Percentiles rank a stretch among this genome's conserved stretches.
These are phyloP conservation scores for Spinus olivaceus DNA, from an alignment of 2,797 vertebrate genomes.

Conservation along the genomic window DNA sequence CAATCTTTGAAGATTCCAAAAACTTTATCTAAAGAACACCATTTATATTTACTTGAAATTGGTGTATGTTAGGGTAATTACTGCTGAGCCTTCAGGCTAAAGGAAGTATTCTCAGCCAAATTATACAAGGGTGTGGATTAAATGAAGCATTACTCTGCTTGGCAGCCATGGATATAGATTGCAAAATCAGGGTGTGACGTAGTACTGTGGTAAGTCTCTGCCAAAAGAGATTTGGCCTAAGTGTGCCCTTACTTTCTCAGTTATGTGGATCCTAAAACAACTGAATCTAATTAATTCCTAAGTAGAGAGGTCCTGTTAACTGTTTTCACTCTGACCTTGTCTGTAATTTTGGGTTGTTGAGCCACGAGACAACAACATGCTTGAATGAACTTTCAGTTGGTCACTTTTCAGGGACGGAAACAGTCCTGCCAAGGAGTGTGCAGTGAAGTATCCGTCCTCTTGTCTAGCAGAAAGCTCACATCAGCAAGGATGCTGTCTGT, in stretches of 20 bases:
- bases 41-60: slow-evolving; percentile 63
- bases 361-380: background rate
- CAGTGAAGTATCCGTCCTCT: background rate
- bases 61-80: slow-evolving; percentile 67
- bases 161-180: slow-evolving; percentile 52
- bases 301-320: slow-evolving; percentile 17
- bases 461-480: background rate
- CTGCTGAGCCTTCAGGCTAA: slow-evolving; percentile 60
- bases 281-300: slow-evolving; percentile 51
- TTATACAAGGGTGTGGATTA: slow-evolving; percentile 71
- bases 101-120: slow-evolving; percentile 63
- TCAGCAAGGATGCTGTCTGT: background rate
- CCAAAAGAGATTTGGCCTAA: slow-evolving; percentile 55
- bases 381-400: background rate
- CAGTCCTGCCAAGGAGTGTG: background rate
- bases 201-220: slow-evolving; percentile 48
- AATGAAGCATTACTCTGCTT: slow-evolving; percentile 68
- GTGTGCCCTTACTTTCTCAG: slow-evolving; percentile 55
- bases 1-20: slow-evolving; percentile 65
- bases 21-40: slow-evolving; percentile 66
- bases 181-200: slow-evolving; percentile 66
- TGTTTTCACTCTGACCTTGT: slow-evolving; percentile 31
- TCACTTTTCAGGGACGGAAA: background rate
- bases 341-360: background rate
- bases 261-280: slow-evolving; percentile 48